These are phyloP conservation scores for Chrysolophus pictus DNA, from an alignment of 2,797 vertebrate genomes.

Conservation along the genomic window DNA sequence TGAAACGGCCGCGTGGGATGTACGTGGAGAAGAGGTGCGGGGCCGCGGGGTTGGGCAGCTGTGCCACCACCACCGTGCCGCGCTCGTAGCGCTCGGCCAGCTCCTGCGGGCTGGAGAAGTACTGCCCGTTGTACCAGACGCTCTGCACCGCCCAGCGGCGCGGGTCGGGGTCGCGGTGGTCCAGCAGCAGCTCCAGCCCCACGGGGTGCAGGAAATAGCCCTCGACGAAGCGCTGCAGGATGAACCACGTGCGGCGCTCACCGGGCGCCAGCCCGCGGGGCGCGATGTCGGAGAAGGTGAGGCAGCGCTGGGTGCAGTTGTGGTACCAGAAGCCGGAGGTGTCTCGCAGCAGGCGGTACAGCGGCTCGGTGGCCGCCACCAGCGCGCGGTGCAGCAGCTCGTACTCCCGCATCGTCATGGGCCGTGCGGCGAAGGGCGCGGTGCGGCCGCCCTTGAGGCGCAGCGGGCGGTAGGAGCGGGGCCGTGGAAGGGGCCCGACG, in stretches of 20 bases:
- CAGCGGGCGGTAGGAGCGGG: constrained; percentile 75
- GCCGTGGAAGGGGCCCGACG: constrained; percentile 87
- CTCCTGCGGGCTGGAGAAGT: constrained; percentile 85
- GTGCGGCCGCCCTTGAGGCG: constrained; percentile 50
- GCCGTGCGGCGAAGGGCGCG: constrained; percentile 82
- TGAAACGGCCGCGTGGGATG: constrained; percentile 81
- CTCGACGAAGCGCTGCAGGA: constrained; percentile 88
- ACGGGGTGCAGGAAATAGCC: constrained; percentile 91
- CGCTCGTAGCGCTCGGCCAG: constrained; percentile 81
- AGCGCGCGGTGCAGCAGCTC: constrained; percentile 74
- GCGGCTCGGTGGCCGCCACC: constrained; percentile 64
- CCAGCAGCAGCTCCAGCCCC: constrained; percentile 91
- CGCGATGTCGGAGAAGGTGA: constrained; percentile 87
- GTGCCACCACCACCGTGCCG: constrained; percentile 73
- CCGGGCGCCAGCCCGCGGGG: constrained; percentile 87
- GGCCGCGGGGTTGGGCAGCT: constrained; percentile 63
- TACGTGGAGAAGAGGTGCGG: constrained; percentile 84
- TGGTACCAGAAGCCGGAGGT: constrained; percentile 84
- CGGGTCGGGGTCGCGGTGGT: constrained; percentile 83
- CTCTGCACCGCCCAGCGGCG: constrained; percentile 83
- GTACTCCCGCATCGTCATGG: constrained; percentile 81
- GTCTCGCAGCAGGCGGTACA: constrained; percentile 81
- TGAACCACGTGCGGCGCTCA: constrained; percentile 89
- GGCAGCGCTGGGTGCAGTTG: constrained; percentile 84
- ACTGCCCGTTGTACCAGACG: constrained; percentile 91